phyloP scores from a whole-genome alignment of 2,888 invertebrate species.

The Drosophila nr. perissopoda region DNA sequence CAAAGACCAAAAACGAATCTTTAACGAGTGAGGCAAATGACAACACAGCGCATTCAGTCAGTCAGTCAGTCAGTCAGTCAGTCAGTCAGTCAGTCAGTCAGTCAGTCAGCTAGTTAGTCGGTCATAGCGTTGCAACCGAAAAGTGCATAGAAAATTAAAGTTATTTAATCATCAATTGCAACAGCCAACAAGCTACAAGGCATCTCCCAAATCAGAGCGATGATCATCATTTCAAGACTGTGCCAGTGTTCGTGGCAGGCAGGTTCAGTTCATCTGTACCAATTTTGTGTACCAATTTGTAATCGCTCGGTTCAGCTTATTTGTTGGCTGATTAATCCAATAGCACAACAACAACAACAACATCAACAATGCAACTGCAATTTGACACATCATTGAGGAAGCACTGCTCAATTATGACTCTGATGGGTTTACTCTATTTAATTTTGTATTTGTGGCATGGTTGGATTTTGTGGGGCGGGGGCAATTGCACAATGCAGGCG shows the following conservation, averaged over 20 bases:
- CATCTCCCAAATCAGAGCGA: conserved; percentile 18
- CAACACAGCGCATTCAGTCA: conserved; percentile 26
- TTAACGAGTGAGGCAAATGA: conserved; percentile 60
- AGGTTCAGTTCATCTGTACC: conserved; percentile 23
- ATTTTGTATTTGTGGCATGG: not conserved
- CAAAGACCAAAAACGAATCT: conserved; percentile 50
- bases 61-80: conserved; percentile 1
- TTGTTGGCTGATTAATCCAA: conserved; percentile 23
- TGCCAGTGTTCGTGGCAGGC: conserved; percentile 10
- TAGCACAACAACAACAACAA: not conserved
- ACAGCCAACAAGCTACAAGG: conserved; percentile 20
- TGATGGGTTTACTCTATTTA: conserved; percentile 15
- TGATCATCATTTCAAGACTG: conserved; percentile 37
- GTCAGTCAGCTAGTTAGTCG: conserved; percentile 19
- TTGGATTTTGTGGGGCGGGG: conserved; percentile 19
- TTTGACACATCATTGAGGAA: conserved; percentile 54
- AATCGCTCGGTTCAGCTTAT: conserved; percentile 11
- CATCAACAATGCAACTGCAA: conserved; percentile 41
- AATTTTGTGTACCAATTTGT: conserved; percentile 30
- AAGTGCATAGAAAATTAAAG: conserved; percentile 52
- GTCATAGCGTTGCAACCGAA: conserved; percentile 40
- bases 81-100: conserved; percentile 18
- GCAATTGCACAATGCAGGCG: conserved; percentile 38
- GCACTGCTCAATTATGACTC: conserved; percentile 38
- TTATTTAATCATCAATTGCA: conserved; percentile 59